These are phyloP conservation scores for Cyanoramphus novaezelandiae DNA, from an alignment of 2,113 vertebrate genomes.

Conservation along the genomic window DNA sequence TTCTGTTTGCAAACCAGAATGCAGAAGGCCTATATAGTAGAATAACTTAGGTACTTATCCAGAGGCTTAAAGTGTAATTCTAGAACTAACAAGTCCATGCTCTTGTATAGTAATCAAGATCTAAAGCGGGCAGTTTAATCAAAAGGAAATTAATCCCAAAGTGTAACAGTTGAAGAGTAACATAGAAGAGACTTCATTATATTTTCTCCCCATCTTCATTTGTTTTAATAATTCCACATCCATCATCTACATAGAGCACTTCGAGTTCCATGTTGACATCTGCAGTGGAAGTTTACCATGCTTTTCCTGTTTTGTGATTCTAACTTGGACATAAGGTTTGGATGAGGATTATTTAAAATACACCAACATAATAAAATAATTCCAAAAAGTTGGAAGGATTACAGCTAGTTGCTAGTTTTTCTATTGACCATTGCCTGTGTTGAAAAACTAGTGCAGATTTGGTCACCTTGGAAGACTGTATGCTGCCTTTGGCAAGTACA, in stretches of 20 bases:
- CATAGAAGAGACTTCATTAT: not conserved
- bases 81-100: not conserved
- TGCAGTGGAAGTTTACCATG: not conserved
- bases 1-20: not conserved
- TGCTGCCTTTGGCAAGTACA: not conserved
- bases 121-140: not conserved
- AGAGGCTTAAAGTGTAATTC: not conserved
- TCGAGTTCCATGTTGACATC: not conserved
- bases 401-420: not conserved
- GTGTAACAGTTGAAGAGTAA: not conserved
- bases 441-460: not conserved
- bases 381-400: not conserved
- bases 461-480: not conserved
- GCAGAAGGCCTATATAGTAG: not conserved
- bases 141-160: not conserved
- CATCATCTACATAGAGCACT: not conserved
- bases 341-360: not conserved
- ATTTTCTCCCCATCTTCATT: not conserved
- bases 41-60: not conserved
- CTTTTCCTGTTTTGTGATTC: not conserved
- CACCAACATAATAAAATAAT: not conserved
- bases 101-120: not conserved
- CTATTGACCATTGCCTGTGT: not conserved
- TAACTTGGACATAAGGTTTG: not conserved
- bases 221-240: not conserved